Percentiles rank a stretch among this genome's conserved stretches.
Conservation (phyloP, 2,113 vertebrate genomes). For the Oriolus oriolus region DNA sequence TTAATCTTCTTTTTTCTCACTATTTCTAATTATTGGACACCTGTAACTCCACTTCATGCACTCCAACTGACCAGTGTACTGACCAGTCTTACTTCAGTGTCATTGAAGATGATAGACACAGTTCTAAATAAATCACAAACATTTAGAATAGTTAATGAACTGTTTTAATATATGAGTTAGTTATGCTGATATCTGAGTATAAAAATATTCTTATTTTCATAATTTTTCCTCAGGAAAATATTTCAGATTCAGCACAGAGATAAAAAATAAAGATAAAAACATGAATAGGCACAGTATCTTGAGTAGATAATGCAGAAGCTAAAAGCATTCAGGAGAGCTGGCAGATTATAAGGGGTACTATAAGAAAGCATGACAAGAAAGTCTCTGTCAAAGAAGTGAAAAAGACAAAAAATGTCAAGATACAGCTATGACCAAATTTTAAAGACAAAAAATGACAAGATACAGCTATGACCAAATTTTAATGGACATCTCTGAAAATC, state of each 20-base stretch:
- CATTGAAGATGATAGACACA: not conserved
- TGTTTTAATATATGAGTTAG: not conserved
- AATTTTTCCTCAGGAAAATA: not conserved
- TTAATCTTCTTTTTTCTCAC: not conserved
- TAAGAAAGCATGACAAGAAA: not conserved
- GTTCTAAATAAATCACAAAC: not conserved
- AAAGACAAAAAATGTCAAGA: not conserved
- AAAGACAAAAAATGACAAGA: not conserved
- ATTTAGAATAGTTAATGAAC: not conserved
- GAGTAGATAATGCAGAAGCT: not conserved
- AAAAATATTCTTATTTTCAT: not conserved
- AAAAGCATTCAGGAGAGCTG: not conserved
- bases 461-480: not conserved
- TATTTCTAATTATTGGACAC: not conserved
- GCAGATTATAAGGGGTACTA: not conserved
- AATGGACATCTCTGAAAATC: not conserved
- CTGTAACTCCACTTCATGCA: not conserved
- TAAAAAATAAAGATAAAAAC: not conserved
- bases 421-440: not conserved
- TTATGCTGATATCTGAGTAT: not conserved
- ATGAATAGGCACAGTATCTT: not conserved
- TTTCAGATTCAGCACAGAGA: not conserved
- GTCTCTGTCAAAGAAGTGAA: not conserved
- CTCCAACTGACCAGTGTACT: not conserved
- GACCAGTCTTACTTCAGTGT: not conserved